Evolutionary conservation across 2,113 vertebrate genomes (phyloP).

Genomic region (Calyptomena viridis): DNA sequence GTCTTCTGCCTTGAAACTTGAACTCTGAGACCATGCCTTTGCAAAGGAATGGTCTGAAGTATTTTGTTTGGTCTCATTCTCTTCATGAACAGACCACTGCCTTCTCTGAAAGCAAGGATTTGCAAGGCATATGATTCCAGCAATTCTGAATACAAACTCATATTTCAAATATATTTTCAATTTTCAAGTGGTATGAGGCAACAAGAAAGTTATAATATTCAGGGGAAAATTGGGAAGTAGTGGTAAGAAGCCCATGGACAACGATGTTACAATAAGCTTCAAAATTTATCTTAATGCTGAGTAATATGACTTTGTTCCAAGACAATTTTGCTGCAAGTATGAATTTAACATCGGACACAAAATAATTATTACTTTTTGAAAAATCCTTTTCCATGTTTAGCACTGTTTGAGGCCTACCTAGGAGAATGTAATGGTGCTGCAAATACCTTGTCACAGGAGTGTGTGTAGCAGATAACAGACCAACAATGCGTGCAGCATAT

Average conservation of each 20-base stretch:
- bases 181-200: not conserved
- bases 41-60: not conserved
- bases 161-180: not conserved
- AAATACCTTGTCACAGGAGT: not conserved
- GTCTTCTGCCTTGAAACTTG: not conserved
- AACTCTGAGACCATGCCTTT: not conserved
- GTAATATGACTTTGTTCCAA: not conserved
- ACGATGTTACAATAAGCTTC: not conserved
- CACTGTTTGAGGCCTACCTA: not conserved
- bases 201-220: not conserved
- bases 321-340: not conserved
- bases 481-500: not conserved
- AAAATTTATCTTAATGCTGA: not conserved
- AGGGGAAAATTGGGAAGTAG: not conserved
- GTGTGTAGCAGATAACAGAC: not conserved
- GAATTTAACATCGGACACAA: not conserved
- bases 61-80: not conserved
- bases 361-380: not conserved
- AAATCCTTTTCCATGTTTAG: not conserved
- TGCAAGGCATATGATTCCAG: not conserved
- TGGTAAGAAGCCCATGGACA: not conserved
- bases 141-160: not conserved
- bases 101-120: not conserved
- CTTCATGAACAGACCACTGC: not conserved
- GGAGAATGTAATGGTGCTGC: not conserved